Conservation (phyloP, 2,797 vertebrate species). For the Epinephelus coioides region DNA sequence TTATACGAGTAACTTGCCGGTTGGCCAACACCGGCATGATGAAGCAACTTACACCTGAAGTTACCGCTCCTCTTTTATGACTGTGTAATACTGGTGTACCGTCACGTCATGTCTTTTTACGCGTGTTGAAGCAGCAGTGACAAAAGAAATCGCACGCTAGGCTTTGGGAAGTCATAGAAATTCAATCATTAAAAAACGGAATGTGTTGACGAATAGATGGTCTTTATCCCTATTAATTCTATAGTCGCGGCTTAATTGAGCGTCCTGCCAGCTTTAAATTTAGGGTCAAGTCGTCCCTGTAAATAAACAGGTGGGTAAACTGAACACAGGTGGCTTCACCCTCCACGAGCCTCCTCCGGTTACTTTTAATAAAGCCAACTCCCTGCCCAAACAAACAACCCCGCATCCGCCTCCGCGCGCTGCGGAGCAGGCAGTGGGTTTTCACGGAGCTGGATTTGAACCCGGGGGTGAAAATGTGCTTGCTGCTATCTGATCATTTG, state of each 20-base stretch:
- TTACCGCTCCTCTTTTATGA: not conserved
- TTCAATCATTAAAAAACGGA: not conserved
- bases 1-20: not conserved
- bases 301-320: constrained; percentile 21
- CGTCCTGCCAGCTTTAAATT: not conserved
- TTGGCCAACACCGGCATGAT: not conserved
- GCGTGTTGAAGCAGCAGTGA: not conserved
- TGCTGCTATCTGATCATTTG: constrained; percentile 31
- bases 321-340: constrained; percentile 25
- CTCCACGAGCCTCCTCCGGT: not conserved
- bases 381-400: constrained; percentile 22
- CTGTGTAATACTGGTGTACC: not conserved
- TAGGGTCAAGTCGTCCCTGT: not conserved
- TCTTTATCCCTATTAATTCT: too few relatives aligned
- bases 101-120: not conserved
- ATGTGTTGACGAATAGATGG: not conserved
- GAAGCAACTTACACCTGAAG: constrained; percentile 3
- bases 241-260: too few relatives aligned
- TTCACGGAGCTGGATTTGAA: not conserved
- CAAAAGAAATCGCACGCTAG: not conserved
- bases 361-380: constrained; percentile 26
- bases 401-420: not conserved
- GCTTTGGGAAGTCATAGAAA: not conserved
- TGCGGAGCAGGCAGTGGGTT: not conserved
- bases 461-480: constrained; percentile 4